A percentile compares a stretch with the other conserved stretches of the same genome.
These are phyloP conservation scores for Argopecten irradians DNA, from an alignment of 1,140 invertebrate species.

Conservation along the genomic window DNA sequence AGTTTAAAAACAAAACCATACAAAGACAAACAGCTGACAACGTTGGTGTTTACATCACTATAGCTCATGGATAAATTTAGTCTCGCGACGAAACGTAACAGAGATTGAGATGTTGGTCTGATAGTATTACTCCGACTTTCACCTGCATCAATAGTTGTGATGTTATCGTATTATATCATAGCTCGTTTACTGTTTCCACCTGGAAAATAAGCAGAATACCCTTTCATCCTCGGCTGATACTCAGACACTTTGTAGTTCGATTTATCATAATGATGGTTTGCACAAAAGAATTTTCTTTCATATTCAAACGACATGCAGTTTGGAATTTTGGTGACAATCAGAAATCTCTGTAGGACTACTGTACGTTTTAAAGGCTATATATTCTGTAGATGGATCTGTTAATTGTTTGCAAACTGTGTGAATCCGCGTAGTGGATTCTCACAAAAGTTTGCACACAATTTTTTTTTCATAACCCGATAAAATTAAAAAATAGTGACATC, in stretches of 20 bases:
- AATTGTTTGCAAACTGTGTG: no score
- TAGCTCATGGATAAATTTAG: no score
- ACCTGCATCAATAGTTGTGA: not conserved
- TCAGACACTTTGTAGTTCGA: not conserved
- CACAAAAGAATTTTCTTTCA: conserved; percentile 4
- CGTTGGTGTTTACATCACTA: not conserved
- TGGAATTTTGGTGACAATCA: no score
- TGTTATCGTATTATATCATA: not conserved
- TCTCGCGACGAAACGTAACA: no score
- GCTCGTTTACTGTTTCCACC: not conserved
- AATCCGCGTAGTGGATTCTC: no score
- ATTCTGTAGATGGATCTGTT: no score
- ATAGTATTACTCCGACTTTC: not conserved
- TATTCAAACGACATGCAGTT: no score
- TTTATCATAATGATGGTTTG: conserved; percentile 14
- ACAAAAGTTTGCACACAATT: no score
- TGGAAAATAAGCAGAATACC: conserved; percentile 13
- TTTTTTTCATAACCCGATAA: no score
- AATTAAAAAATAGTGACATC: no score
- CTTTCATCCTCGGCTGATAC: not conserved
- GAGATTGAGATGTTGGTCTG: not conserved
- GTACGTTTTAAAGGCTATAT: no score
- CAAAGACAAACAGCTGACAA: not conserved
- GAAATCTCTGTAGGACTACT: no score
- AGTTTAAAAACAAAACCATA: not conserved